phyloP scores from a whole-genome alignment of 2,888 invertebrate genomes.

The Stenichneumon culpator region DNA sequence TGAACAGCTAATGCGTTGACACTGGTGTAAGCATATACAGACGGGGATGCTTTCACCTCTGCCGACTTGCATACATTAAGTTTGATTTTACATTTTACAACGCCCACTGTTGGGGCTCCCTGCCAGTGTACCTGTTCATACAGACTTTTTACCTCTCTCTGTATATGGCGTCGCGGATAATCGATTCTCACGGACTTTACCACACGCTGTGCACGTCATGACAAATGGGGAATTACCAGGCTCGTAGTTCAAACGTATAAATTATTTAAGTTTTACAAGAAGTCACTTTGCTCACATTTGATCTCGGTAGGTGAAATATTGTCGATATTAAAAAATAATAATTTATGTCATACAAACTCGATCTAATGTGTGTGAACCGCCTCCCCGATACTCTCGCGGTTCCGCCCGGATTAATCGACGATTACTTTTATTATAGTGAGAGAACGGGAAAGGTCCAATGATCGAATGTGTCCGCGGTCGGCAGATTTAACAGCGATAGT shows the following conservation, averaged over 20 bases:
- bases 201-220: slow-evolving; percentile 28
- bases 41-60: slow-evolving; percentile 58
- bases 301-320: slow-evolving; percentile 31
- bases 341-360: slow-evolving; percentile 42
- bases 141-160: slow-evolving; percentile 36
- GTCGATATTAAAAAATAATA: slow-evolving; percentile 16
- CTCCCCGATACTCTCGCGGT: slow-evolving; percentile 37
- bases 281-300: background rate
- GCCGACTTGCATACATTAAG: slow-evolving; percentile 69
- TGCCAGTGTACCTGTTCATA: slow-evolving; percentile 50
- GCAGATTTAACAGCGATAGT: slow-evolving; percentile 63
- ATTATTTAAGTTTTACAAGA: slow-evolving; percentile 23
- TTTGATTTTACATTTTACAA: slow-evolving; percentile 70
- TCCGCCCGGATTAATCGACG: slow-evolving; percentile 65
- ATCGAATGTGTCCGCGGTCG: slow-evolving; percentile 64
- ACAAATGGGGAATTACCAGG: background rate
- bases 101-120: slow-evolving; percentile 66
- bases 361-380: slow-evolving; percentile 39
- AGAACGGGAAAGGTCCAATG: slow-evolving; percentile 55
- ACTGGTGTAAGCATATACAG: slow-evolving; percentile 45
- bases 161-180: slow-evolving; percentile 44
- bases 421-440: slow-evolving; percentile 64
- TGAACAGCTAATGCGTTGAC: slow-evolving; percentile 74
- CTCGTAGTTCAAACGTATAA: slow-evolving; percentile 28
- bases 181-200: slow-evolving; percentile 55